Evolutionary conservation across 2,888 invertebrate genomes (phyloP), one percentile per base, ranked within the genome.

Genomic region (Meteorus cinctellus): DNA sequence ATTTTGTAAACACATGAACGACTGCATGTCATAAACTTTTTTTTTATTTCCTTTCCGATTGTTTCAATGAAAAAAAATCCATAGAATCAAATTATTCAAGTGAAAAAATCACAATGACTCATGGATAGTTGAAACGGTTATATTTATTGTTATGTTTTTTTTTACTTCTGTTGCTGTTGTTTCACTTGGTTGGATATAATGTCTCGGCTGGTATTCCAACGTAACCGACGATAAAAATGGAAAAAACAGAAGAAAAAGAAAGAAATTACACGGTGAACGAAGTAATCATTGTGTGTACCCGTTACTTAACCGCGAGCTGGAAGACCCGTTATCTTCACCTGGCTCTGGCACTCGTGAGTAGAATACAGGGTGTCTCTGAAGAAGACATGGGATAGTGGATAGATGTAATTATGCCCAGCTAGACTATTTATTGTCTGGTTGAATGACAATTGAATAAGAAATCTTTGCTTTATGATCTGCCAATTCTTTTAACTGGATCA

Each of bases 271-370:
- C 78, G 68, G 71, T 60, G 63, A 41, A 76, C 75, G 77, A 81
- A 78, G 81, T 71, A 82, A 82, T 80, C 75, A 72, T 72, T 72
- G 60, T 73, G 75, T 80, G 85, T 81, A 55, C 55, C 89, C 89
- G 89, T 89, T 89, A 89, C 86, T 89, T 88, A 88, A 89, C 89
- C 89, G 88, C 86, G 83, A 78, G 67, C 81, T 76, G 83, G 85
- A 73, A 74, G 85, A 86, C 88, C 89, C 89, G 89, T 89, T 89
- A 89, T 83, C 86, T 71, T 89, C 88, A 89, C 87, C 89, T 88
- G 88, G 84, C 85, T 87, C 89, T 88, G 87, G 84, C 85, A 78
- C 78, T 73, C 87, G 86, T 85, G 87, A 82, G 83, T 82, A 81
- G 86, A 87, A 87, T 86, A 86, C 85, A 81, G 84, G 83, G 82